A percentile compares a stretch with the other conserved stretches of the same genome.
phyloP scores from a whole-genome alignment of 2,888 invertebrate species.

The Pantelozetes paolii region DNA sequence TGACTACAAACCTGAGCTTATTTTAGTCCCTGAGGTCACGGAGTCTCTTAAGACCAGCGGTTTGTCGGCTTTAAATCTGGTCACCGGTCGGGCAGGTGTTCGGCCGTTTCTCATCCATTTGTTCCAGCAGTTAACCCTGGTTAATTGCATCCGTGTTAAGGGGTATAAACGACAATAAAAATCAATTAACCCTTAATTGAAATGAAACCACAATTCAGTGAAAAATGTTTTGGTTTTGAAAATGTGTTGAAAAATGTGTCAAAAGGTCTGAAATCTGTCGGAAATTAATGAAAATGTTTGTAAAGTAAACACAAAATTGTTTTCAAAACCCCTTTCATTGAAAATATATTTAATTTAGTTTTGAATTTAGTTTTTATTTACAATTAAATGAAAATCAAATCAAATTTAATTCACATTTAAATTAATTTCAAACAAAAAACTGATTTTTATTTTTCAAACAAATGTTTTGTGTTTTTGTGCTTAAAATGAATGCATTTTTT shows the following conservation, averaged over 20 bases:
- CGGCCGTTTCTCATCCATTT: constrained; percentile 44
- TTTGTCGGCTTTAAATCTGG: constrained; percentile 39
- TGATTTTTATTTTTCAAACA: too few relatives aligned
- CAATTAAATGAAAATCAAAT: too few relatives aligned
- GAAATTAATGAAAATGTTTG: background rate
- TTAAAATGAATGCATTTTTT: too few relatives aligned
- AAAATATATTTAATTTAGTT: background rate
- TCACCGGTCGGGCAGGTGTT: constrained; percentile 43
- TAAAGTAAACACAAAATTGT: background rate
- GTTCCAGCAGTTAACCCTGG: constrained; percentile 29
- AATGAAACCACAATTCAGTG: background rate
- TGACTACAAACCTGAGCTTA: constrained; percentile 30
- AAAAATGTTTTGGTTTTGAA: background rate
- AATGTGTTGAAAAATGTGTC: background rate
- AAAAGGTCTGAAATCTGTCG: background rate
- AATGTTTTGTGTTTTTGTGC: too few relatives aligned
- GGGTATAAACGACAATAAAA: background rate
- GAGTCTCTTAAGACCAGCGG: constrained; percentile 29
- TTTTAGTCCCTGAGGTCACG: constrained; percentile 32
- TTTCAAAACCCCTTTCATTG: background rate
- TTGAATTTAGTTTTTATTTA: background rate
- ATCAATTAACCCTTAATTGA: background rate
- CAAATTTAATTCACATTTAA: too few relatives aligned
- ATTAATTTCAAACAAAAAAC: too few relatives aligned
- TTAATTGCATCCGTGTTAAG: constrained; percentile 23